Percentiles rank a stretch among this genome's conserved stretches.
Conservation (phyloP, 1,140 invertebrate species). For the Papilio helenus region DNA sequence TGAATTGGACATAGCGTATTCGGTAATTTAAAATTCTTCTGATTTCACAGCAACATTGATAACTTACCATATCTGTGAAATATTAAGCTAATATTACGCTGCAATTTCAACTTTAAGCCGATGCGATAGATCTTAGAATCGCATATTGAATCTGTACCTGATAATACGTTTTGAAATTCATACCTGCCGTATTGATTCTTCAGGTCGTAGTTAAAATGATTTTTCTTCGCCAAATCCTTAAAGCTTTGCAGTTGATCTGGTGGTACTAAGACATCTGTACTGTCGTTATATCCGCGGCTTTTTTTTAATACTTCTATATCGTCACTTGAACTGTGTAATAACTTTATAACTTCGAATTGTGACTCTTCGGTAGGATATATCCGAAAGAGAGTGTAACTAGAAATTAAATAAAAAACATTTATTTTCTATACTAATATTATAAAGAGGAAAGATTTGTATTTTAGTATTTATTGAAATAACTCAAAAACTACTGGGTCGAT, state of each 20-base stretch:
- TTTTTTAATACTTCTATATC: slow-evolving; percentile 64
- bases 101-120: background rate
- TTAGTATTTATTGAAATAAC: no score
- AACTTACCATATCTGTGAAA: slow-evolving; percentile 12
- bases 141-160: background rate
- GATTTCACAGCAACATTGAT: slow-evolving; percentile 3
- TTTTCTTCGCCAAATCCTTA: slow-evolving; percentile 48
- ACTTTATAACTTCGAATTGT: slow-evolving; percentile 53
- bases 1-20: background rate
- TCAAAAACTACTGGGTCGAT: no score
- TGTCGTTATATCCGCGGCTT: slow-evolving; percentile 68
- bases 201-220: slow-evolving; percentile 53
- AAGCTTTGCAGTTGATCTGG: slow-evolving; percentile 45
- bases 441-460: no score
- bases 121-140: background rate
- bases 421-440: no score
- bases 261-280: slow-evolving; percentile 67
- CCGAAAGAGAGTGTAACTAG: slow-evolving; percentile 62
- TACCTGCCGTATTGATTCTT: slow-evolving; percentile 73
- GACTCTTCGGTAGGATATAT: slow-evolving; percentile 52
- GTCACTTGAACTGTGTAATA: slow-evolving; percentile 51
- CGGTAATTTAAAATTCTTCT: background rate
- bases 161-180: slow-evolving; percentile 25
- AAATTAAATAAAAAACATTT: slow-evolving; percentile 37
- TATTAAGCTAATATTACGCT: slow-evolving; percentile 11